Evolutionary conservation across 2,797 vertebrate species (phyloP), one percentile per base, ranked within the genome.

Genomic region (Catharus ustulatus): DNA sequence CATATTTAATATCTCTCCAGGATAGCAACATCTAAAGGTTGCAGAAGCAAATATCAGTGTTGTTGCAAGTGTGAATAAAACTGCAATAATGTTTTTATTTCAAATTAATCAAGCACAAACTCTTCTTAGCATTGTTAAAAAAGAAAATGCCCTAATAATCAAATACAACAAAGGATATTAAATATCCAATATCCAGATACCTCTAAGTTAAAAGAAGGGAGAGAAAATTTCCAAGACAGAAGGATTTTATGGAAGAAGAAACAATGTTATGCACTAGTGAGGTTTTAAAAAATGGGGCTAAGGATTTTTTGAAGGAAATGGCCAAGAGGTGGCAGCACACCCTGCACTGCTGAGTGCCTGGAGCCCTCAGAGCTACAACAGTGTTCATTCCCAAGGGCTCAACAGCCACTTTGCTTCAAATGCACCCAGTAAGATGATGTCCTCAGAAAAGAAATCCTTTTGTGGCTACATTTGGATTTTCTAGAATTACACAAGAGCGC

Each of bases 251-350:
- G 64, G 27, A 40, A 92, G 94, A 94, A 96, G 87, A 92, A 89
- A 82, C 63, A 68, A n/a, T 21, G 36, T 81, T 93, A 46, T 19
- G 27, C 7, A 3, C 6, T 30, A 29, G 9, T 5, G 59, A 79
- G 36, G 23, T 62, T 66, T 86, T 40, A 4, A 55, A 80, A 76
- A 58, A 29, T 10, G 32, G 22, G 30, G 32, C 20, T 42, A 58
- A 30, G 3, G 5, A 24, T 22, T 86, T 85, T 94, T 92, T 23
- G 75, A 87, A 54, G 21, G 15, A 69, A 94, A 48, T 77, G 62
- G 61, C 97, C 97, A 73, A 97, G 90, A 98, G 97, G 90, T 97
- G 97, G 98, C 97, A 98, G 96, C 94, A 94, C 95, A 55, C 29
- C 63, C 91, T 45, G 73, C 94, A 69, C 80, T 40, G 82, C 23